These are phyloP conservation scores for Cryptus armator DNA, from an alignment of 2,888 invertebrate species.

Conservation along the genomic window DNA sequence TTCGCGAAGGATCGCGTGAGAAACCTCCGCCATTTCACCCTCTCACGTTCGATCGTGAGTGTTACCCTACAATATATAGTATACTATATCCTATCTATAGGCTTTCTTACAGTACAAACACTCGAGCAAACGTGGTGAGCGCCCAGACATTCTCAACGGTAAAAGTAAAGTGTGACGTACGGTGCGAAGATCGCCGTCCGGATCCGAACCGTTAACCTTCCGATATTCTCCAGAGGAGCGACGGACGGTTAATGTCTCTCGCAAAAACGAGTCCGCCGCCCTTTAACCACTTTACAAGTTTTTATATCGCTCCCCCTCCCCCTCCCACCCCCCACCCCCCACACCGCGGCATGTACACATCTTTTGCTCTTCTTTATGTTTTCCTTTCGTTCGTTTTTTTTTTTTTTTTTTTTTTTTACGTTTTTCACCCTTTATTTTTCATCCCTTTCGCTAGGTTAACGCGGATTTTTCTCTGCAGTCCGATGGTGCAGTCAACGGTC, in stretches of 20 bases:
- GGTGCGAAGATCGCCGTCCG: neutral
- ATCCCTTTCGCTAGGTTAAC: neutral
- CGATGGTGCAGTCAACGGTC: neutral
- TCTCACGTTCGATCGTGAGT: neutral
- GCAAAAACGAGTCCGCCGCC: neutral
- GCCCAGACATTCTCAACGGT: neutral
- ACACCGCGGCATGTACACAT: neutral
- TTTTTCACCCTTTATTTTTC: neutral
- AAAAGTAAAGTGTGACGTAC: neutral
- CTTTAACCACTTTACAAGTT: constrained; percentile 21
- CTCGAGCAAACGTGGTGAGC: neutral
- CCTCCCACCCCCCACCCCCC: neutral
- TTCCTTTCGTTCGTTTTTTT: neutral
- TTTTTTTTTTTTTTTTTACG: neutral
- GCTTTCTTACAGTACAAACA: constrained; percentile 7
- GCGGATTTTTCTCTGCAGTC: neutral
- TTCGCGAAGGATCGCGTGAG: constrained; percentile 10
- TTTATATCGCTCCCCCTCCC: constrained; percentile 11
- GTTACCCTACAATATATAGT: neutral
- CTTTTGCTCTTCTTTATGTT: neutral
- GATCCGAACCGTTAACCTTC: constrained; percentile 25
- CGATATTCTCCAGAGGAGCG: constrained; percentile 23
- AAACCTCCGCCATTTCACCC: neutral
- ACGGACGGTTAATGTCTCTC: neutral
- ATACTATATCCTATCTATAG: neutral